These are phyloP conservation scores for Panthera leo DNA, from an alignment of 2,113 vertebrate species.

Conservation along the genomic window DNA sequence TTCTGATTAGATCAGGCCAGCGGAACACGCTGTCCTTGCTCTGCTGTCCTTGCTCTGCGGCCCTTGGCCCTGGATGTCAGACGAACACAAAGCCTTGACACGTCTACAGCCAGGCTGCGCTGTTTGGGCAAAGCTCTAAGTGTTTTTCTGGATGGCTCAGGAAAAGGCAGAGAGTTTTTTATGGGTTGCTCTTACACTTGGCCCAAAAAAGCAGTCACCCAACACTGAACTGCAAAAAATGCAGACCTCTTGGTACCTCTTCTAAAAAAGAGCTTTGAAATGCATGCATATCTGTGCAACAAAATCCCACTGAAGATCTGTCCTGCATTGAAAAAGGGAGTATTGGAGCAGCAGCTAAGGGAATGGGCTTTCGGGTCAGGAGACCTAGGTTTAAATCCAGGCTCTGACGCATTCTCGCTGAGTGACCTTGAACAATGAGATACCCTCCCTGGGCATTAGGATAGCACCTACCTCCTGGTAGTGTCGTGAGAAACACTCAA, in stretches of 20 bases:
- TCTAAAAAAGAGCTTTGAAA: not conserved
- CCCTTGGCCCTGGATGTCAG: not conserved
- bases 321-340: not conserved
- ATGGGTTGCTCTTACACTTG: not conserved
- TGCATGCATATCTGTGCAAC: not conserved
- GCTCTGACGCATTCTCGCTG: not conserved
- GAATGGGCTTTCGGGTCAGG: not conserved
- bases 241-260: not conserved
- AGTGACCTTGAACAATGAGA: not conserved
- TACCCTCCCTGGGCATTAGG: not conserved
- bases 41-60: not conserved
- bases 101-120: not conserved
- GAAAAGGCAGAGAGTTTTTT: not conserved
- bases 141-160: not conserved
- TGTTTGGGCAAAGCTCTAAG: not conserved
- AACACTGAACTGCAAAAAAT: not conserved
- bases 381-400: not conserved
- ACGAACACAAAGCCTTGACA: not conserved
- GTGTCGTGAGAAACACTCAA: not conserved
- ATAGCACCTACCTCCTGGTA: not conserved
- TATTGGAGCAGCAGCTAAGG: accelerated
- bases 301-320: not conserved
- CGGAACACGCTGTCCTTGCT: not conserved
- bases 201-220: not conserved
- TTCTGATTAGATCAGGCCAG: not conserved